These are phyloP conservation scores for Furcifer pardalis DNA, from an alignment of 2,797 vertebrate species.

Conservation along the genomic window DNA sequence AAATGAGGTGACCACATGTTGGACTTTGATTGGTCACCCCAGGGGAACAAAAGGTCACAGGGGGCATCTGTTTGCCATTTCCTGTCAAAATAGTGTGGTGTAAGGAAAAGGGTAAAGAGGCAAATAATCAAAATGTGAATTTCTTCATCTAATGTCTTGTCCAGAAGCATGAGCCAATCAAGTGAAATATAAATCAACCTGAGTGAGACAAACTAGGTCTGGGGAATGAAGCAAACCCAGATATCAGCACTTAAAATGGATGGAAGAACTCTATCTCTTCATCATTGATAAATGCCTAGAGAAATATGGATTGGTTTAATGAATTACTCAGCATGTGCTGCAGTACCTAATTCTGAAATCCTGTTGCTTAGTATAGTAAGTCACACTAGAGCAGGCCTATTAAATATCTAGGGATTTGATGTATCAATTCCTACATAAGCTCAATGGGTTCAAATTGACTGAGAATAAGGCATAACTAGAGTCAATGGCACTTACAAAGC, in stretches of 20 bases:
- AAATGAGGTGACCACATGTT: constrained; percentile 88
- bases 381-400: no score
- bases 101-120: constrained; percentile 65
- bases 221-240: neutral
- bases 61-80: constrained; percentile 85
- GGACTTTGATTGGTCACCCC: constrained; percentile 74
- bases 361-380: no score
- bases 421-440: no score
- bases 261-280: neutral
- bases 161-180: constrained; percentile 28
- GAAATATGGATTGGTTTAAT: neutral
- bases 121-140: constrained; percentile 58
- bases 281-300: neutral
- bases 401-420: no score
- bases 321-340: neutral
- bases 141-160: constrained; percentile 61
- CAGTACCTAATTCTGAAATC: neutral
- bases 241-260: neutral
- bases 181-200: neutral
- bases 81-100: constrained; percentile 72
- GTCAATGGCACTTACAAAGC: no score
- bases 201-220: neutral
- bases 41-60: constrained; percentile 69
- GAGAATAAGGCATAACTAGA: no score
- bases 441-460: no score